Conservation (phyloP, 2,113 vertebrate genomes). For the Callopanchax toddi region DNA sequence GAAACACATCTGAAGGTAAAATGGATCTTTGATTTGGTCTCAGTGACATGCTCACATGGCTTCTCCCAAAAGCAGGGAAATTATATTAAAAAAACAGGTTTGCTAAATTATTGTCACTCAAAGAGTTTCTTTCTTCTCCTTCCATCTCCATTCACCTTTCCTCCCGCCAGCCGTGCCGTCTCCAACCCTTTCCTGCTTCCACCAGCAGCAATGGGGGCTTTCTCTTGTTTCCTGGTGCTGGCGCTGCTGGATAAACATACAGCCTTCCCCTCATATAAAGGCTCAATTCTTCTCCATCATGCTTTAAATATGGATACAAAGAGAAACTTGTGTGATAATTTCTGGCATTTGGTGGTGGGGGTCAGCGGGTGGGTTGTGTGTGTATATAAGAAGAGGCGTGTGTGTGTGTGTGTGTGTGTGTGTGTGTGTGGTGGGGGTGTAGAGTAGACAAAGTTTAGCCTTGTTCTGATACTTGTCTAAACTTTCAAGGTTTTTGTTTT, state of each 20-base stretch:
- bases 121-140: slow-evolving; percentile 66
- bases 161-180: slow-evolving; percentile 58
- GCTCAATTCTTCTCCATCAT: slow-evolving; percentile 80
- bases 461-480: slow-evolving; percentile 78
- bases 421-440: slow-evolving; percentile 1
- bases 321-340: slow-evolving; percentile 85
- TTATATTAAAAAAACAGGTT: slow-evolving; percentile 60
- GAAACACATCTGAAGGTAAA: slow-evolving; percentile 50
- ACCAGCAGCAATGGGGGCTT: slow-evolving; percentile 76
- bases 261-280: slow-evolving; percentile 77
- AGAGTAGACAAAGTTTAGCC: slow-evolving; percentile 76
- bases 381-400: slow-evolving; percentile 25
- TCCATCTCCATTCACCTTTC: slow-evolving; percentile 57
- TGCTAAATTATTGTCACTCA: slow-evolving; percentile 81
- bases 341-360: slow-evolving; percentile 79
- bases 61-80: slow-evolving; percentile 77
- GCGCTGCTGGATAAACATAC: slow-evolving; percentile 82
- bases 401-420: slow-evolving; percentile 34
- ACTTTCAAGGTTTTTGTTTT: slow-evolving; percentile 69
- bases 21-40: slow-evolving; percentile 64
- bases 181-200: slow-evolving; percentile 72
- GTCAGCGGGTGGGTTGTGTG: slow-evolving; percentile 54
- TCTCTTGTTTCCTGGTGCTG: slow-evolving; percentile 79
- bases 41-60: slow-evolving; percentile 43
- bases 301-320: slow-evolving; percentile 85